These are phyloP conservation scores for Malurus alboscapulatus DNA, from an alignment of 2,113 vertebrate genomes.

Conservation along the genomic window DNA sequence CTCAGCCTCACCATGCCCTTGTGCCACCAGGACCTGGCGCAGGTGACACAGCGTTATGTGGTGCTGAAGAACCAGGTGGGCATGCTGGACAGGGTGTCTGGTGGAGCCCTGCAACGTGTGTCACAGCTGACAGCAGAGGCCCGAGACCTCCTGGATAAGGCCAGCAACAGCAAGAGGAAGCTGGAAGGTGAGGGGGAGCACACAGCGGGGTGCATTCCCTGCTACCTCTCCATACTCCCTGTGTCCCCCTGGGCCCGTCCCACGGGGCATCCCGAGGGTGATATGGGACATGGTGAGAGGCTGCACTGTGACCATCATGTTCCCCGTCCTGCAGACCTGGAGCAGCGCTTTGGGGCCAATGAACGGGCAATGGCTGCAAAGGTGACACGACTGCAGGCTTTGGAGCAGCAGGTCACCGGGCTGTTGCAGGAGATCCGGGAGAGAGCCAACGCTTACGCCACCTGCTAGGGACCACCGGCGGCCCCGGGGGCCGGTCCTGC, in stretches of 20 bases:
- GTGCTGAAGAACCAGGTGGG: conserved; percentile 72
- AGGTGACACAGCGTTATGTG: conserved; percentile 67
- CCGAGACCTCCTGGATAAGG: conserved; percentile 75
- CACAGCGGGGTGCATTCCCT: not conserved
- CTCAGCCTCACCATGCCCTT: not conserved
- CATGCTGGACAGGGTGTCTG: conserved; percentile 39
- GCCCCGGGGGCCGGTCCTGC: not conserved
- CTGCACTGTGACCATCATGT: not conserved
- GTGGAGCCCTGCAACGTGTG: conserved; percentile 60
- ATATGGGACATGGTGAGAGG: rapidly evolving
- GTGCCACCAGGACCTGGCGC: conserved; percentile 70
- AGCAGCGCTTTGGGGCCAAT: conserved; percentile 76
- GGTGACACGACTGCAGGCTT: conserved; percentile 59
- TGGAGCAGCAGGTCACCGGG: conserved; percentile 71
- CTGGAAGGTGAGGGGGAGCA: conserved; percentile 68
- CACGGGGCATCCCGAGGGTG: not conserved
- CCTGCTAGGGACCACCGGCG: conserved; percentile 56
- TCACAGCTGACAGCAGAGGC: conserved; percentile 72
- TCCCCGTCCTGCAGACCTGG: conserved; percentile 65
- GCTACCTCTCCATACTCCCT: rapidly evolving
- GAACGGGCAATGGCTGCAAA: conserved; percentile 75
- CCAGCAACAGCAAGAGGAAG: conserved; percentile 68
- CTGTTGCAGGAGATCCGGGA: conserved; percentile 71
- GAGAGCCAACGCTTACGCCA: conserved; percentile 70
- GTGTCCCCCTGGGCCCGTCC: not conserved